These are phyloP conservation scores for Rhopalosiphum padi DNA, from an alignment of 1,140 invertebrate genomes.

Conservation along the genomic window DNA sequence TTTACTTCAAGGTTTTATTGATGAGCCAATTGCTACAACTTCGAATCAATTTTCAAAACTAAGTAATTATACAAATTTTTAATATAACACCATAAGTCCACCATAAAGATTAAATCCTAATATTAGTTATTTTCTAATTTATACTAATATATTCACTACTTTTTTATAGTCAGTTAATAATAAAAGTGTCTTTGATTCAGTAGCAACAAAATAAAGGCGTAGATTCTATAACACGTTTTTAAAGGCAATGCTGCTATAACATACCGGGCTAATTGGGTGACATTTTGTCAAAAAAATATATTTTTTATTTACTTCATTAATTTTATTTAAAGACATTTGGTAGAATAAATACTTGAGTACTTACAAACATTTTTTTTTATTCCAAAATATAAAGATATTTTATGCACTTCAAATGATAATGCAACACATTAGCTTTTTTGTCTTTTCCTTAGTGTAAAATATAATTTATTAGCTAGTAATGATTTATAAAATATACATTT, in stretches of 20 bases:
- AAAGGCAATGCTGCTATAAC: neutral
- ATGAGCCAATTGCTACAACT: conserved; percentile 63
- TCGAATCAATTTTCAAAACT: conserved; percentile 51
- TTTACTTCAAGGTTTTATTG: conserved; percentile 70
- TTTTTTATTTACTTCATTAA: neutral
- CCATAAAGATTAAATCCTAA: neutral
- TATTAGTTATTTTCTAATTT: neutral
- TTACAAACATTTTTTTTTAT: too few species aligned
- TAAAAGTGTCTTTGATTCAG: neutral
- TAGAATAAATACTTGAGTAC: neutral
- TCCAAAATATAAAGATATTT: neutral
- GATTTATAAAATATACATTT: neutral
- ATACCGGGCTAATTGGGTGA: too few species aligned
- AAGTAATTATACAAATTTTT: conserved; percentile 40
- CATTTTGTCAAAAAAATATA: neutral
- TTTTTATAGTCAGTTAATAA: neutral
- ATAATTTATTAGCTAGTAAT: neutral
- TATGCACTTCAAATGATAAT: too few species aligned
- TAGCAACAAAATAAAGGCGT: neutral
- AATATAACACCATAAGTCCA: neutral
- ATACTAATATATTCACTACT: neutral
- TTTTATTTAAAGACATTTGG: neutral
- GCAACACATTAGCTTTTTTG: neutral
- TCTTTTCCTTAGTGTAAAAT: neutral
- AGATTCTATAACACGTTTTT: neutral